Conservation (phyloP, 2,888 invertebrate species). For the Andricus quercusramuli region DNA sequence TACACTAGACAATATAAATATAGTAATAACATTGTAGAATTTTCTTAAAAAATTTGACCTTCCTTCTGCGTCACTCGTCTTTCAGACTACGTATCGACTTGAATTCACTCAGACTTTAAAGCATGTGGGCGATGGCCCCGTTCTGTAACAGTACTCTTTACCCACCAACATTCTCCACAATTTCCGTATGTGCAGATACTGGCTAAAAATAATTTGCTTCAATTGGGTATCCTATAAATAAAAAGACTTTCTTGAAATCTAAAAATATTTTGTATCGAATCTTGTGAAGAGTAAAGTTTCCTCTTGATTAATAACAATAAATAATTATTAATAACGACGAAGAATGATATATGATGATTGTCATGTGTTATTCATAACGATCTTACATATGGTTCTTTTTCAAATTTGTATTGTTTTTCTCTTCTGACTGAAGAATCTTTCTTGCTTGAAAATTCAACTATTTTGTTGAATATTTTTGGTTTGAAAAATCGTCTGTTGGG, state of each 20-base stretch:
- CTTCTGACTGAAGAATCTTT: no score
- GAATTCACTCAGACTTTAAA: not conserved
- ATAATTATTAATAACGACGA: no score
- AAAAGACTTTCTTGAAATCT: not conserved
- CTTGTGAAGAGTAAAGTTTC: no score
- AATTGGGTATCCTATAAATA: not conserved
- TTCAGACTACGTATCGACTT: not conserved
- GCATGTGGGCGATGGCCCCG: constrained; percentile 12
- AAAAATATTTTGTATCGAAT: not conserved
- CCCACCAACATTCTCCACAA: not conserved
- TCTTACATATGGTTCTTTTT: no score
- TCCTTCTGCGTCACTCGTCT: not conserved
- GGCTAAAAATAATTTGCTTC: not conserved
- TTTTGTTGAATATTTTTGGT: no score
- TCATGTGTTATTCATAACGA: no score
- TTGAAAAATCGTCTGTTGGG: no score
- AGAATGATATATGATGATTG: no score
- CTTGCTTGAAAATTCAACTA: no score
- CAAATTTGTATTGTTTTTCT: no score
- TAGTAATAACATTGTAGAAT: not conserved
- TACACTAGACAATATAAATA: not conserved
- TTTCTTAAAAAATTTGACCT: not conserved
- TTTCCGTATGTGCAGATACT: not conserved
- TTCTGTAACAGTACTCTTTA: constrained; percentile 7
- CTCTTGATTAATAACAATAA: no score